Conservation (phyloP, 2,797 vertebrate genomes). For the Chrosomus eos region DNA sequence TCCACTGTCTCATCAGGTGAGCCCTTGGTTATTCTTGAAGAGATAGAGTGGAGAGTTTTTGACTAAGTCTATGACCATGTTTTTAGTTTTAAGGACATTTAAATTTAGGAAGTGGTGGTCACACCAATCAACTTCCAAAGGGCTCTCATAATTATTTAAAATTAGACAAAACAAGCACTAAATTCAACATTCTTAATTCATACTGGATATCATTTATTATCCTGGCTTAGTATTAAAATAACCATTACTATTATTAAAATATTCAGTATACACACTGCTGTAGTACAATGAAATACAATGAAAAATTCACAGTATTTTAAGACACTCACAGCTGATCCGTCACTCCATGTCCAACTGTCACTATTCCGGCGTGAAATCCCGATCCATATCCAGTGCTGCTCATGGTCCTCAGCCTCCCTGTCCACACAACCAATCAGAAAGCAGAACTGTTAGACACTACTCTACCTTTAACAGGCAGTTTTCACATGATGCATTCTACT, state of each 20-base stretch:
- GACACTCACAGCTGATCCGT: conserved; percentile 87
- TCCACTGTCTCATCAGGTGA: too few relatives aligned
- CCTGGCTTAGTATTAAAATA: too few relatives aligned
- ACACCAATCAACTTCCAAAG: background rate
- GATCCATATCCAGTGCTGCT: conserved; percentile 98
- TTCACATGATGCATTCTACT: background rate
- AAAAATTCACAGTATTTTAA: background rate
- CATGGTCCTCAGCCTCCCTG: conserved; percentile 87
- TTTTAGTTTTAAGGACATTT: too few relatives aligned
- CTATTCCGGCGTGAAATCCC: conserved; percentile 89
- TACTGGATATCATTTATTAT: too few relatives aligned
- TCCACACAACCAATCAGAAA: conserved; percentile 22
- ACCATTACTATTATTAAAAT: background rate
- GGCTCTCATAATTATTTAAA: background rate
- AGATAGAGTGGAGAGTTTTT: too few relatives aligned
- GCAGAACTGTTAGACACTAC: background rate
- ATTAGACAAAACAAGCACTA: background rate
- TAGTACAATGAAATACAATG: background rate
- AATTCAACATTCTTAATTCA: too few relatives aligned
- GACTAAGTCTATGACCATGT: too few relatives aligned
- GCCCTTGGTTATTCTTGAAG: too few relatives aligned
- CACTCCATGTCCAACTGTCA: conserved; percentile 94
- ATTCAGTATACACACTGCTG: background rate
- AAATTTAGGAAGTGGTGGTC: too few relatives aligned
- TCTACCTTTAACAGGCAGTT: background rate